Conservation (phyloP, 1,140 invertebrate genomes). For the Lepidurus packardi region DNA sequence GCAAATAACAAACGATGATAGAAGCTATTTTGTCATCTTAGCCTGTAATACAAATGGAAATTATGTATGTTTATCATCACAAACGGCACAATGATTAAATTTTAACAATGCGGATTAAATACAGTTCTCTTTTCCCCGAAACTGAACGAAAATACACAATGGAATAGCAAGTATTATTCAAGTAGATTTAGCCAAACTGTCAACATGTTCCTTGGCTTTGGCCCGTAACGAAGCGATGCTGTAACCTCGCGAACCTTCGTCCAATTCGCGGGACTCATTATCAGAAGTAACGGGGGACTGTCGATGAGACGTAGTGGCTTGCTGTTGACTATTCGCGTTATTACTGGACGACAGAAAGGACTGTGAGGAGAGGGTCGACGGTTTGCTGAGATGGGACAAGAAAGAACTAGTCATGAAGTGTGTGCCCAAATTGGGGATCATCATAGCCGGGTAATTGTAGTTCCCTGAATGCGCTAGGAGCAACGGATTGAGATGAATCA, state of each 20-base stretch:
- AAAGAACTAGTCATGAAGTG: conserved; percentile 4
- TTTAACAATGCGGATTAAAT: conserved; percentile 6
- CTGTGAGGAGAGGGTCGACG: neutral
- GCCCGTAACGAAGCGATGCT: neutral
- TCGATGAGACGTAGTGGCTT: neutral
- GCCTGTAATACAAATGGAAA: conserved; percentile 11
- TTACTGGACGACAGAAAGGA: neutral
- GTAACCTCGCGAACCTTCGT: neutral
- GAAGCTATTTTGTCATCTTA: neutral
- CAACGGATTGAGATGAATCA: conserved; percentile 2
- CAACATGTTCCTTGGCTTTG: neutral
- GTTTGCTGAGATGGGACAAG: neutral
- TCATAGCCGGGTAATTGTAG: conserved; percentile 4
- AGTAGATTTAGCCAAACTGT: neutral
- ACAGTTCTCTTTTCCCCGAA: neutral
- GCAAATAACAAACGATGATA: neutral
- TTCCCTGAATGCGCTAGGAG: neutral
- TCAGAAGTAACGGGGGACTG: neutral
- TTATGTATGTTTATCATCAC: neutral
- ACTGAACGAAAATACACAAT: neutral
- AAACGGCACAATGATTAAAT: conserved; percentile 5
- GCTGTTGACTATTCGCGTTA: neutral
- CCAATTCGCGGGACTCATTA: neutral
- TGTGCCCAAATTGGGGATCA: neutral
- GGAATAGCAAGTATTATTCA: neutral